These are phyloP conservation scores for Leucosticte australis DNA, from an alignment of 2,113 vertebrate species.

Conservation along the genomic window DNA sequence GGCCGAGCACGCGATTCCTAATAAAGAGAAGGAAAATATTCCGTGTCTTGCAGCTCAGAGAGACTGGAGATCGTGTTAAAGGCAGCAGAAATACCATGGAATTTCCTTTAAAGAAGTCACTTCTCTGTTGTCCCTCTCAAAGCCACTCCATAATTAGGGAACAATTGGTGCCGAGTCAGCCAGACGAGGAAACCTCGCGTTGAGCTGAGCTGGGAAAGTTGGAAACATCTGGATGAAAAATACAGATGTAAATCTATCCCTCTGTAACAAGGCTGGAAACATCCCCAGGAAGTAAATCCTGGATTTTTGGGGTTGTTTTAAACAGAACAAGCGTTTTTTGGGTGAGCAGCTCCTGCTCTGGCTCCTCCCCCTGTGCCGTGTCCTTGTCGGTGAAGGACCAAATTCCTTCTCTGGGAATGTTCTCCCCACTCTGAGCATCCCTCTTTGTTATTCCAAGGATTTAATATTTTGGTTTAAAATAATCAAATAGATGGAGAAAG, in stretches of 20 bases:
- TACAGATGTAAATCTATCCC: neutral
- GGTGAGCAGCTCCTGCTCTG: neutral
- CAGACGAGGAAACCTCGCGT: neutral
- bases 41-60: neutral
- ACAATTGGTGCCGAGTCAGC: conserved; percentile 1
- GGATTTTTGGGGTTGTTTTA: neutral
- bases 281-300: neutral
- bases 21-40: neutral
- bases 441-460: neutral
- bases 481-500: neutral
- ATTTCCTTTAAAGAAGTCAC: neutral
- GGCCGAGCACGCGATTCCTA: accelerated
- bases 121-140: neutral
- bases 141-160: neutral
- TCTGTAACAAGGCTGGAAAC: neutral
- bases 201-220: neutral
- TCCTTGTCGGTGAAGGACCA: accelerated
- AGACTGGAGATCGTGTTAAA: neutral
- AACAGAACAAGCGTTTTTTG: neutral
- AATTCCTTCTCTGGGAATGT: neutral
- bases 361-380: neutral
- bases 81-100: neutral
- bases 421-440: neutral
- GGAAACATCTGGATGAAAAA: neutral
- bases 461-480: neutral